Evolutionary conservation across 2,888 invertebrate genomes (phyloP).

Genomic region (Notodonta dromedarius): DNA sequence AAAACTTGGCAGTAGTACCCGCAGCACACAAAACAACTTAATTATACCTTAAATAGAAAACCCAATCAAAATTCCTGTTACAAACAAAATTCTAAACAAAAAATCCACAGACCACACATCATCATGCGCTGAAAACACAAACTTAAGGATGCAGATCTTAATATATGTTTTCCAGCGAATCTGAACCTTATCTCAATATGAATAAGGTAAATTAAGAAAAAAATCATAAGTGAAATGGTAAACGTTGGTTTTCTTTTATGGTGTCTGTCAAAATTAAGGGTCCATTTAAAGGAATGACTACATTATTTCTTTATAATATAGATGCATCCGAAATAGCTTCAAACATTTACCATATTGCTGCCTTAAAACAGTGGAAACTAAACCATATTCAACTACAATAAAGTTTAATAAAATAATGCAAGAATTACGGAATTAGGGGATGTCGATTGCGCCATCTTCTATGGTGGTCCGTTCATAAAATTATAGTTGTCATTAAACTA

Average conservation of each 20-base stretch:
- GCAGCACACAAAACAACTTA: slow-evolving; percentile 28
- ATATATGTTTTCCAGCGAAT: background rate
- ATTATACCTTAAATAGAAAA: slow-evolving; percentile 26
- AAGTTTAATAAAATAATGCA: slow-evolving; percentile 10
- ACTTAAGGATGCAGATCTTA: background rate
- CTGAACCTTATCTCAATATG: slow-evolving; percentile 7
- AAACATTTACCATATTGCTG: slow-evolving; percentile 15
- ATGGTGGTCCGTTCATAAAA: slow-evolving; percentile 43
- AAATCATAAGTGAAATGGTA: background rate
- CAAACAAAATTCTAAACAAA: slow-evolving; percentile 33
- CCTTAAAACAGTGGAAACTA: background rate
- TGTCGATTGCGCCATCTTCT: slow-evolving; percentile 26
- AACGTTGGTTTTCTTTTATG: slow-evolving; percentile 15
- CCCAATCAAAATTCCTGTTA: slow-evolving; percentile 36
- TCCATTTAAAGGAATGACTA: slow-evolving; percentile 59
- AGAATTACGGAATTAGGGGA: slow-evolving; percentile 1
- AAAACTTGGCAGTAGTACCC: background rate
- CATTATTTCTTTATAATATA: slow-evolving; percentile 48
- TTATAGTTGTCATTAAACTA: slow-evolving; percentile 36
- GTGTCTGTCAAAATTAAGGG: slow-evolving; percentile 57
- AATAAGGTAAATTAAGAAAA: slow-evolving; percentile 7
- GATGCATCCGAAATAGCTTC: slow-evolving; percentile 18
- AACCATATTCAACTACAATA: background rate
- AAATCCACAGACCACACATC: slow-evolving; percentile 40
- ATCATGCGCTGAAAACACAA: slow-evolving; percentile 22